Evolutionary conservation across 1,140 invertebrate species (phyloP), one percentile per base, ranked within the genome.

Genomic region (Drosophila sechellia): DNA sequence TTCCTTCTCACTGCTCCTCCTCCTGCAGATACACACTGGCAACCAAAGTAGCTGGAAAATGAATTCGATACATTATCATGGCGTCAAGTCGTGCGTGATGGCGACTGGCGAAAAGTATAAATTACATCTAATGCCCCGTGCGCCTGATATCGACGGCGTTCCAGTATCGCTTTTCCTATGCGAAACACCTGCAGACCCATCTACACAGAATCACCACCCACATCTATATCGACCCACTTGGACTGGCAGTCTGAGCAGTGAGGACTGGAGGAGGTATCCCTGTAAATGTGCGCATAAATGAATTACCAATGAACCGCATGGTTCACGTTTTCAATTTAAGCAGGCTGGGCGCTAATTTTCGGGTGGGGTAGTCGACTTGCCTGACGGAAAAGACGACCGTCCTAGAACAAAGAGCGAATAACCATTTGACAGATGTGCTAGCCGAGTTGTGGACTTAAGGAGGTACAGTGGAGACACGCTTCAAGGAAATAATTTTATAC

Each of bases 21-120:
- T 46, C 27, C 10, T 20, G n/a, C 49, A 13, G 50, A 42, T 17
- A 42, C 66, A 42, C 22, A 42, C 66, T 85, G 81, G 81, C 83
- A 87, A 87, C 60, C 84, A 89, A 89, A 87, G 79, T 81, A 89
- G 73, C 70, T 87, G 84, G 84, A 89, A 89, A 89, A 89, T 84
- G 84, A 89, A 89, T 89, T 89, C 84, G 84, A 89, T 89, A 89
- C 84, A 89, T 89, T 89, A 89, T 89, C 84, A 75, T 83, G 79
- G 80, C 76, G 79, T 89, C 84, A 89, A 89, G 83, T 87, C 83
- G 83, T 87, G 84, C 84, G 84, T 87, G 84, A 79, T 72, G 81
- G 77, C 77, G 66, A 69, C 79, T 87, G 83, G 61, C 77, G 80
- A 89, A 89, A 87, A 79, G 83, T 87, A 87, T 87, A 87, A 87